These are phyloP conservation scores for Monochamus saltuarius DNA, from an alignment of 1,140 invertebrate genomes.

Conservation along the genomic window DNA sequence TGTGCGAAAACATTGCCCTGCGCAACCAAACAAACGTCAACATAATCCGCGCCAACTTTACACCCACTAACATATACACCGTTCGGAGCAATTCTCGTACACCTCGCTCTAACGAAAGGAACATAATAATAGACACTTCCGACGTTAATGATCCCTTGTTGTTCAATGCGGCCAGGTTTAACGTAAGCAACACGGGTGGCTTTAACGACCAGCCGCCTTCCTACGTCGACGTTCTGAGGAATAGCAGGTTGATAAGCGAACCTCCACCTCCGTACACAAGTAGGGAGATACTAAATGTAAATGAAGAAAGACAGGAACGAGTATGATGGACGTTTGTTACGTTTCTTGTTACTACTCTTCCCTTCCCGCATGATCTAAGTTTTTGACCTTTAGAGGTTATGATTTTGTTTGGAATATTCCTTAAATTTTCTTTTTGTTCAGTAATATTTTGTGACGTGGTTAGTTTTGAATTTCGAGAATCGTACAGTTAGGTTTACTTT, in stretches of 20 bases:
- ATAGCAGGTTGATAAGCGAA: slow-evolving; percentile 32
- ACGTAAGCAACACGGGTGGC: slow-evolving; percentile 20
- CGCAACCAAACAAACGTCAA: slow-evolving; percentile 39
- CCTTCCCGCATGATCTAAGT: too few species aligned
- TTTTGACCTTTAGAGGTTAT: too few species aligned
- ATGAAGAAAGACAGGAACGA: slow-evolving; percentile 25
- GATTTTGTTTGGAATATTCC: too few species aligned
- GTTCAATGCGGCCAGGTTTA: slow-evolving; percentile 23
- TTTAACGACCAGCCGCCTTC: slow-evolving; percentile 44
- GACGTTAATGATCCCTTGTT: slow-evolving; percentile 42
- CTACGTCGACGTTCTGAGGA: slow-evolving; percentile 40
- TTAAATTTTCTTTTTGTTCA: too few species aligned
- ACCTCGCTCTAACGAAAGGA: slow-evolving; percentile 24
- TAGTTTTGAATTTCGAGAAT: too few species aligned
- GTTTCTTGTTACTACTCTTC: too few species aligned
- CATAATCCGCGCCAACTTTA: slow-evolving; percentile 21
- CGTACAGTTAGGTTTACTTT: too few species aligned
- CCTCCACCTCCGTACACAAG: slow-evolving; percentile 49
- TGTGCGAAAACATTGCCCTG: slow-evolving; percentile 32
- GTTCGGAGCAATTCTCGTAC: slow-evolving; percentile 27
- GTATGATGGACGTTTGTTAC: neutral
- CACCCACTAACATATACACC: slow-evolving; percentile 32
- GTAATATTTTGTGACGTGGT: too few species aligned
- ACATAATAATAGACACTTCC: slow-evolving; percentile 34
- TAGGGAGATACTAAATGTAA: slow-evolving; percentile 33